Evolutionary conservation across 1,140 invertebrate genomes (phyloP), one percentile per base, ranked within the genome.

Genomic region (Antheraea mylitta): DNA sequence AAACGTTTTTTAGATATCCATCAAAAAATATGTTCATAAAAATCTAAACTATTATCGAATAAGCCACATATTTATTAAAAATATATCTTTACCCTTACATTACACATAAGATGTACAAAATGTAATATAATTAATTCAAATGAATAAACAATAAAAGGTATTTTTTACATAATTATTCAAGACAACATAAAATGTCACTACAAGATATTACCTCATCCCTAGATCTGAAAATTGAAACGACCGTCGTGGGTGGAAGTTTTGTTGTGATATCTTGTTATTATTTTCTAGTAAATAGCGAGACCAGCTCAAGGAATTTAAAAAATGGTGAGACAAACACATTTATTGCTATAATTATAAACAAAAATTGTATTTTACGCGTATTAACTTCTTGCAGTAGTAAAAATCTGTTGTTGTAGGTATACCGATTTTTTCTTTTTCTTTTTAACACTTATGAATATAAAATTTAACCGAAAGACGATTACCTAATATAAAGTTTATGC

Each of bases 201-300:
- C 38, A 42, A 42, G 11, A 42, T 6, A 53, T 16, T n/a, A n/a
- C 16, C 58, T 9, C 74, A 69, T 70, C 73, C 63, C 74, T 74
- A 76, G 30, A 64, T 45, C 30, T 45, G 45, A 76, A 82, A 85
- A 79, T 80, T 83, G 81, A 82, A 83, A 74, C 72, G 69, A 77
- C 78, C 76, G 80, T 72, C 71, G 79, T 80, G 76, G 77, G 79
- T 82, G 78, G 78, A 79, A 85, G 78, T 82, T 87, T 86, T 89
- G 85, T 89, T 89, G 81, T 86, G 82, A 76, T 85, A 85, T 84
- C 85, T 85, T 76, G 69, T 76, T 82, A 66, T 74, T 76, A 74
- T 70, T 77, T 78, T 69, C 7, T 22, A 66, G 38, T 37, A 68
- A 80, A 82, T 70, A 73, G 75, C 72, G 75, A 76, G 78, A 78